phyloP scores from a whole-genome alignment of 2,797 vertebrate species.

The Scolopax bukidnonensis region DNA sequence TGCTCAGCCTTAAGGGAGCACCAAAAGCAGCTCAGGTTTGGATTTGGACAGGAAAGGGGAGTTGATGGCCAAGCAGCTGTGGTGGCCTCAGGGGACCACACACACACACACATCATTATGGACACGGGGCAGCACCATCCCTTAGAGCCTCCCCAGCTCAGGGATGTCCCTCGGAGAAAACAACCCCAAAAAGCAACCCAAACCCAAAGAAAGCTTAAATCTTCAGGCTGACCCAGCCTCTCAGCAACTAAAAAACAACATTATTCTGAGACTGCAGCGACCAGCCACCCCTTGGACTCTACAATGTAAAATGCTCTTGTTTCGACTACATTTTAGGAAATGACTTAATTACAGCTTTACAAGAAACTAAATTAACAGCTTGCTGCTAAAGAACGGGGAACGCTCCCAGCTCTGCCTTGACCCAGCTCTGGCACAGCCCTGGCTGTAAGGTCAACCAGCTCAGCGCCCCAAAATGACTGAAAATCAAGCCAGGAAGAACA shows the following conservation, averaged over 20 bases:
- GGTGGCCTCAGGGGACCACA: fast-evolving
- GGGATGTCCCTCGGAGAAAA: neutral
- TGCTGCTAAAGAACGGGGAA: neutral
- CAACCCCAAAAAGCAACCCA: neutral
- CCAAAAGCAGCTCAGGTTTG: neutral
- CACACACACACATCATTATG: neutral
- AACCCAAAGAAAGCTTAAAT: neutral
- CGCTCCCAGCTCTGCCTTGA: fast-evolving
- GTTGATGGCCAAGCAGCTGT: fast-evolving
- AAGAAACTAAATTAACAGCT: neutral
- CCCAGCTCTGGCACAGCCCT: neutral
- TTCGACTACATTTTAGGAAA: neutral
- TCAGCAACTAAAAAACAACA: neutral
- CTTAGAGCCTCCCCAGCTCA: fast-evolving
- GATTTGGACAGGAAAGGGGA: neutral
- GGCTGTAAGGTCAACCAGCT: neutral
- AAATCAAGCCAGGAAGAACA: neutral
- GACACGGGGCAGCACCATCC: fast-evolving
- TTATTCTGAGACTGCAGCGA: fast-evolving
- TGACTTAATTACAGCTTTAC: fast-evolving
- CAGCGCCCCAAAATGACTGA: neutral
- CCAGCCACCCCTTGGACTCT: fast-evolving
- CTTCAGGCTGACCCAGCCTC: neutral
- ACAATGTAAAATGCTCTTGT: fast-evolving
- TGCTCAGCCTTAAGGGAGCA: neutral